Evolutionary conservation across 1,140 invertebrate genomes (phyloP).

Genomic region (Lasaia peninsularis): DNA sequence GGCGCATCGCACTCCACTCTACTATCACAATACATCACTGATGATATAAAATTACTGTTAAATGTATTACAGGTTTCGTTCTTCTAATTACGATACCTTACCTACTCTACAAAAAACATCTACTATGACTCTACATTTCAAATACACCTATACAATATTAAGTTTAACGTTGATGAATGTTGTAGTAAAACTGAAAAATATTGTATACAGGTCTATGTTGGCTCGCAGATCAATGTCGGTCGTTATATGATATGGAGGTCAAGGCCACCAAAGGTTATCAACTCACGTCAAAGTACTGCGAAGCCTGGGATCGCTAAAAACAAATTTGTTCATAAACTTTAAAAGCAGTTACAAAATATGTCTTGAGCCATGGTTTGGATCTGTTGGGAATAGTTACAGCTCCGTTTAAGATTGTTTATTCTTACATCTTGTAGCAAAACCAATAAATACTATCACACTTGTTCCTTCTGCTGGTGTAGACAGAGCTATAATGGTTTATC

Average conservation of each 20-base stretch:
- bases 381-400: not conserved
- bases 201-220: conserved; percentile 15
- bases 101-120: too few relatives aligned
- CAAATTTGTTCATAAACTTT: not conserved
- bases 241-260: conserved; percentile 38
- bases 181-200: not conserved
- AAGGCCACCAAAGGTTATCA: conserved; percentile 37
- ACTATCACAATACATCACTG: not conserved
- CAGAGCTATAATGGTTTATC: too few relatives aligned
- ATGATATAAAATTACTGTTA: not conserved
- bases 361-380: not conserved
- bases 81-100: too few relatives aligned
- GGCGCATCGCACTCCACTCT: conserved; percentile 21
- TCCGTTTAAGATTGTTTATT: not conserved
- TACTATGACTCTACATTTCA: too few relatives aligned
- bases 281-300: conserved; percentile 29
- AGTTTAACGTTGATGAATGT: too few relatives aligned
- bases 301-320: not conserved
- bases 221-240: conserved; percentile 35
- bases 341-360: not conserved
- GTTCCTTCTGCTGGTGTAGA: too few relatives aligned
- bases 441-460: too few relatives aligned
- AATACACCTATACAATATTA: too few relatives aligned
- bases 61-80: not conserved
- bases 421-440: too few relatives aligned